phyloP scores from a whole-genome alignment of 2,113 vertebrate species.

The Campylomormyrus numenius region DNA sequence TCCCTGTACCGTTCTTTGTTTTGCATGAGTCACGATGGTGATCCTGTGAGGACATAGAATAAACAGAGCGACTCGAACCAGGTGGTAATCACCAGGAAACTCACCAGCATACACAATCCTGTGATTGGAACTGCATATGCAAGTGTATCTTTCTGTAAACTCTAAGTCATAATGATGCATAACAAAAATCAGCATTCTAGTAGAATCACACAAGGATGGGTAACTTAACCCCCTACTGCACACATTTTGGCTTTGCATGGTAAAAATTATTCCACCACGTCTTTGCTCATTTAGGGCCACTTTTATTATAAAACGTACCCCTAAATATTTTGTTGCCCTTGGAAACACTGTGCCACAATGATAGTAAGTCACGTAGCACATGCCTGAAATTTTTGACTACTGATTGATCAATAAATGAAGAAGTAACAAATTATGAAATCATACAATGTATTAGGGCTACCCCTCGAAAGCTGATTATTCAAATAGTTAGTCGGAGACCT shows the following conservation, averaged over 20 bases:
- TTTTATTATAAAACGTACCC: neutral
- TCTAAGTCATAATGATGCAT: neutral
- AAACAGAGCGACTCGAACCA: neutral
- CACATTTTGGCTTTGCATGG: neutral
- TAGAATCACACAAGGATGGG: neutral
- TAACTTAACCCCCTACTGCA: neutral
- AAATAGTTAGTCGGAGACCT: neutral
- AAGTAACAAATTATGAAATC: neutral
- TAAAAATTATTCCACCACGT: neutral
- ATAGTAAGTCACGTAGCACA: neutral
- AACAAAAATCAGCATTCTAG: neutral
- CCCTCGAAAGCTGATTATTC: neutral
- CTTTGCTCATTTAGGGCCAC: neutral
- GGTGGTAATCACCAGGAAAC: neutral
- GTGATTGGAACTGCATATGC: neutral
- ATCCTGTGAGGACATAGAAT: neutral
- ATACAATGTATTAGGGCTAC: neutral
- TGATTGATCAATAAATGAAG: neutral
- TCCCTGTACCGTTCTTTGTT: neutral
- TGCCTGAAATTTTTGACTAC: neutral
- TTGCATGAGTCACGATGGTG: neutral
- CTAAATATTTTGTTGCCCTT: neutral
- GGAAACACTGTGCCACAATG: neutral
- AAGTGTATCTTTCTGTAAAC: neutral
- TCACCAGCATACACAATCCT: neutral